These are phyloP conservation scores for Eclectus roratus DNA, from an alignment of 2,113 vertebrate genomes.

Conservation along the genomic window DNA sequence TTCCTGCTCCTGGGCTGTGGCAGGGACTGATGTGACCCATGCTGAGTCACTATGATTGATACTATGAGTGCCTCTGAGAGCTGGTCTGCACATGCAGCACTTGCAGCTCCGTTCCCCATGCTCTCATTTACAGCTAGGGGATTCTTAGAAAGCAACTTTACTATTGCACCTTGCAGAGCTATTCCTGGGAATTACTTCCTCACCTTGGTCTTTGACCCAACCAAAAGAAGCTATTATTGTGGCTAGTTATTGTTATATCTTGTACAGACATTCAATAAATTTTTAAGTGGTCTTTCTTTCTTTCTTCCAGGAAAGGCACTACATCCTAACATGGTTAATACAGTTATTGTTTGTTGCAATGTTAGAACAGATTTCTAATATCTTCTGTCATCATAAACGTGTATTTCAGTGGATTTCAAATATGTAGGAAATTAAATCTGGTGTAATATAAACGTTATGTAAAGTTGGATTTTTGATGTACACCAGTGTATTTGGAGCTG, in stretches of 20 bases:
- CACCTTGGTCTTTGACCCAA: not conserved
- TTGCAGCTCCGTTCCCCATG: not conserved
- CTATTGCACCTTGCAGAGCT: not conserved
- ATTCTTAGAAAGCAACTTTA: not conserved
- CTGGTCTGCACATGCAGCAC: fast-evolving
- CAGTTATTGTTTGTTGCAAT: not conserved
- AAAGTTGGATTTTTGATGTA: not conserved
- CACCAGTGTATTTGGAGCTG: not conserved
- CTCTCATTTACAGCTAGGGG: not conserved
- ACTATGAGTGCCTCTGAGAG: not conserved
- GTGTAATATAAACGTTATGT: not conserved
- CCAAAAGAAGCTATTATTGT: not conserved
- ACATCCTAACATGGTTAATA: not conserved
- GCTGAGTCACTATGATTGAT: not conserved
- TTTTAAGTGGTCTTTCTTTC: not conserved
- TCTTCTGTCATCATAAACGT: not conserved
- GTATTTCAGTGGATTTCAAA: not conserved
- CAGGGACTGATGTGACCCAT: not conserved
- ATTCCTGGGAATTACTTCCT: not conserved
- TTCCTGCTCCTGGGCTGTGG: not conserved
- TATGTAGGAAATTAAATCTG: not conserved
- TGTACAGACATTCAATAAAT: not conserved
- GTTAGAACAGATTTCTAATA: not conserved
- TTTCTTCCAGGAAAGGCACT: not conserved
- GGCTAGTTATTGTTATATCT: not conserved